Percentiles rank a stretch among this genome's conserved stretches.
These are phyloP conservation scores for Eristalis pertinax DNA, from an alignment of 2,888 invertebrate genomes.

Conservation along the genomic window DNA sequence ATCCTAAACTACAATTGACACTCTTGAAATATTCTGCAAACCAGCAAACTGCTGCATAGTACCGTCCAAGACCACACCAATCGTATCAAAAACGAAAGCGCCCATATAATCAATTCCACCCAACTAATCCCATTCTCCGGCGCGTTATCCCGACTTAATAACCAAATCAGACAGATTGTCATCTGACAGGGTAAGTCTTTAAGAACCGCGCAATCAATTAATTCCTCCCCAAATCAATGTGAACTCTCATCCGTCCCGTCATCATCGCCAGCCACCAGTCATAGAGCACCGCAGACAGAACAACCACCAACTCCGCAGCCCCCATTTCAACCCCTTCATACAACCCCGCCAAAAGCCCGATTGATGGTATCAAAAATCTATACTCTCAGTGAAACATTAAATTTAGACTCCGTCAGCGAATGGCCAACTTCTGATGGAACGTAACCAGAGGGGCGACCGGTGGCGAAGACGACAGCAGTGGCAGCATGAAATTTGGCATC, in stretches of 20 bases:
- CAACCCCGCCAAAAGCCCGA: background rate
- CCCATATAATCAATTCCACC: background rate
- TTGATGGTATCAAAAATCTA: background rate
- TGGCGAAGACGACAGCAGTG: background rate
- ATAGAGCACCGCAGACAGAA: slow-evolving; percentile 52
- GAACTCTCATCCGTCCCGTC: slow-evolving; percentile 26
- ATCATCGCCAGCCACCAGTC: slow-evolving; percentile 13
- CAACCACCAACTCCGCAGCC: slow-evolving; percentile 8
- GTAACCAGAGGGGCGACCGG: background rate
- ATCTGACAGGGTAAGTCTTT: background rate
- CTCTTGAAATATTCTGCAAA: too few relatives aligned
- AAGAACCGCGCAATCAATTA: slow-evolving; percentile 55
- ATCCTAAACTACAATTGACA: too few relatives aligned
- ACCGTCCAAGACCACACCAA: too few relatives aligned
- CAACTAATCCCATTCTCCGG: background rate
- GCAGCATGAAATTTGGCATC: background rate
- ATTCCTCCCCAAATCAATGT: slow-evolving; percentile 29
- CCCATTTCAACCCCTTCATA: background rate
- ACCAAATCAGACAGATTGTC: background rate
- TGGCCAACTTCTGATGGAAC: background rate
- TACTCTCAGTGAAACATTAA: background rate
- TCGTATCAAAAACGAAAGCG: background rate
- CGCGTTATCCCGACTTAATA: background rate
- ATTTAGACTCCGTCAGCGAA: background rate
- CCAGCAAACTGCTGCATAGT: too few relatives aligned